Evolutionary conservation across 2,888 invertebrate genomes (phyloP).

Genomic region (Nowickia ferox): DNA sequence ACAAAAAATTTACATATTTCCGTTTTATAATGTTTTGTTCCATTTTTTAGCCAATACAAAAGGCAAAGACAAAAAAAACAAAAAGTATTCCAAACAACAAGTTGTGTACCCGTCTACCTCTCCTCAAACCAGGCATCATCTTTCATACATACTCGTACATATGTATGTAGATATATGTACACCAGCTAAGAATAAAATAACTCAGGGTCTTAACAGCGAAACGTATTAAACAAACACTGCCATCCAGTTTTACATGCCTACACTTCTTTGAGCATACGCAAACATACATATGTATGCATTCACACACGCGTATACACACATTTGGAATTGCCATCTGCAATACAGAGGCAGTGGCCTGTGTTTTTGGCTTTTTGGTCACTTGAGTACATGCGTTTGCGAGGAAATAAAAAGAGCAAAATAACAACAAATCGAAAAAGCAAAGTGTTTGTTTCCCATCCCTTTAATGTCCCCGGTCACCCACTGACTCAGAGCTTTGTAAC

Average conservation of each 20-base stretch:
- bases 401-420: constrained; percentile 4
- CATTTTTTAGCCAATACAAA: constrained; percentile 57
- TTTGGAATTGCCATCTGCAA: constrained; percentile 35
- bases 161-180: background rate
- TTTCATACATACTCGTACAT: no score
- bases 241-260: constrained; percentile 27
- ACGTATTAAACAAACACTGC: constrained; percentile 61
- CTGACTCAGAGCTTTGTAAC: constrained; percentile 47
- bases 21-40: constrained; percentile 69
- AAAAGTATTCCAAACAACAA: constrained; percentile 54
- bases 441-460: constrained; percentile 60
- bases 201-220: constrained; percentile 68
- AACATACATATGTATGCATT: background rate
- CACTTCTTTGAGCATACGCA: background rate
- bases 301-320: background rate
- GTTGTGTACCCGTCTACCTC: constrained; percentile 56
- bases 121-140: constrained; percentile 31
- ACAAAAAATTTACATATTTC: constrained; percentile 65
- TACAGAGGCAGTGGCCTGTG: constrained; percentile 55
- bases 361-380: constrained; percentile 69
- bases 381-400: constrained; percentile 63
- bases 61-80: constrained; percentile 6
- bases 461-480: constrained; percentile 15
- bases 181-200: constrained; percentile 50
- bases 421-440: constrained; percentile 34